A percentile compares a stretch with the other conserved stretches of the same genome.
phyloP scores from a whole-genome alignment of 2,797 vertebrate genomes.

The Pogoniulus pusillus region DNA sequence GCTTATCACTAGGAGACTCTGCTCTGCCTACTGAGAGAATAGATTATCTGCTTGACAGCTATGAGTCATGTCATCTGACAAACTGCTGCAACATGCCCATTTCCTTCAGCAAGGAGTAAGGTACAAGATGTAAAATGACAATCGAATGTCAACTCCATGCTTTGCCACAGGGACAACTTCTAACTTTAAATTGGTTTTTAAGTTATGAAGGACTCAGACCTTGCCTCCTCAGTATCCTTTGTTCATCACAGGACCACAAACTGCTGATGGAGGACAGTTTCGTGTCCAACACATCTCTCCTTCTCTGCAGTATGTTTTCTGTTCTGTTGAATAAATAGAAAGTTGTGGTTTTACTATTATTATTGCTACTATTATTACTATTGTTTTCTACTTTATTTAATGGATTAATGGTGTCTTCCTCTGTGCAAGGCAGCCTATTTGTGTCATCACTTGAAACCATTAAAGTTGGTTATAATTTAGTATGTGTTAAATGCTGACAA shows the following conservation, averaged over 20 bases:
- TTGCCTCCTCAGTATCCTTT: neutral
- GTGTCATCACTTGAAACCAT: slow-evolving; percentile 30
- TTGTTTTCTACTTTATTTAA: slow-evolving; percentile 1
- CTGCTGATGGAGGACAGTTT: neutral
- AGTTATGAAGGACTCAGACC: neutral
- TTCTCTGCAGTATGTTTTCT: neutral
- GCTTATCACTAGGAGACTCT: neutral
- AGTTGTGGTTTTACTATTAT: neutral
- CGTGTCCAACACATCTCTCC: neutral
- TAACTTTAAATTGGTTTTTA: neutral
- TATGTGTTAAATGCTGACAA: slow-evolving; percentile 39
- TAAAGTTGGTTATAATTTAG: slow-evolving; percentile 39
- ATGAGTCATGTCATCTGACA: neutral
- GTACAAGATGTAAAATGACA: neutral
- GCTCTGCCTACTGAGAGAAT: slow-evolving; percentile 11
- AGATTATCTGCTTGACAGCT: neutral
- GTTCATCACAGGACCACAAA: neutral
- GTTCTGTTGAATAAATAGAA: neutral
- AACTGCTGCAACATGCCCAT: neutral
- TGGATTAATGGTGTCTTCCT: neutral
- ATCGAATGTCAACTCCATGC: neutral
- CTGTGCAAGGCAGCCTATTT: neutral
- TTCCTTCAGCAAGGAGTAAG: neutral
- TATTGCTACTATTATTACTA: neutral
- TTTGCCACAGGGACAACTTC: neutral